phyloP scores from a whole-genome alignment of 2,113 vertebrate genomes.

The Cichladusa arquata region DNA sequence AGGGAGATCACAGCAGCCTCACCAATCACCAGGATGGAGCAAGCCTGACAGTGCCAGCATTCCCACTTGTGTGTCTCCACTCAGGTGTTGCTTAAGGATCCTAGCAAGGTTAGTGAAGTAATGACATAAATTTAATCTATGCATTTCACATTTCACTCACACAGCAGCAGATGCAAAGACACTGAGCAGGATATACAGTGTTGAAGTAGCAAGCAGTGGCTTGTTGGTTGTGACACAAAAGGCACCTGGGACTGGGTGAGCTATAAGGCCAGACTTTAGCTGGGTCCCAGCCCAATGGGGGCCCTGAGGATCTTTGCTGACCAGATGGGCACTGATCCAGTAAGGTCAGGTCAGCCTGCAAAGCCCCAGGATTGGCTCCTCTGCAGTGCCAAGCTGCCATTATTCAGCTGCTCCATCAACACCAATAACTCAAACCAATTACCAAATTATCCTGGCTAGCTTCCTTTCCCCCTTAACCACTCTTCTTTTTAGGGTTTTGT shows the following conservation, averaged over 20 bases:
- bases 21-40: not conserved
- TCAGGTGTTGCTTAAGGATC: not conserved
- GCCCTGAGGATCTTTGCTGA: not conserved
- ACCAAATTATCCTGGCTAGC: not conserved
- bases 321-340: accelerated
- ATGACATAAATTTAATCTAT: not conserved
- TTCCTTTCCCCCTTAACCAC: not conserved
- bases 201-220: not conserved
- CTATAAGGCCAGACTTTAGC: not conserved
- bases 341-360: not conserved
- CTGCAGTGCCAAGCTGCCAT: not conserved
- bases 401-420: not conserved
- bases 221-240: not conserved
- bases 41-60: not conserved
- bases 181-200: not conserved
- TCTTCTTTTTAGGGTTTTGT: not conserved
- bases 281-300: not conserved
- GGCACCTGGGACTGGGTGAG: not conserved
- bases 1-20: not conserved
- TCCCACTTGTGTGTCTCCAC: not conserved
- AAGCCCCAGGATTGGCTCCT: not conserved
- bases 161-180: not conserved
- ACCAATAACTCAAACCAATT: accelerated
- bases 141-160: not conserved
- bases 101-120: not conserved